Evolutionary conservation across 2,113 vertebrate genomes (phyloP), one percentile per base, ranked within the genome.

Genomic region (Passer domesticus): DNA sequence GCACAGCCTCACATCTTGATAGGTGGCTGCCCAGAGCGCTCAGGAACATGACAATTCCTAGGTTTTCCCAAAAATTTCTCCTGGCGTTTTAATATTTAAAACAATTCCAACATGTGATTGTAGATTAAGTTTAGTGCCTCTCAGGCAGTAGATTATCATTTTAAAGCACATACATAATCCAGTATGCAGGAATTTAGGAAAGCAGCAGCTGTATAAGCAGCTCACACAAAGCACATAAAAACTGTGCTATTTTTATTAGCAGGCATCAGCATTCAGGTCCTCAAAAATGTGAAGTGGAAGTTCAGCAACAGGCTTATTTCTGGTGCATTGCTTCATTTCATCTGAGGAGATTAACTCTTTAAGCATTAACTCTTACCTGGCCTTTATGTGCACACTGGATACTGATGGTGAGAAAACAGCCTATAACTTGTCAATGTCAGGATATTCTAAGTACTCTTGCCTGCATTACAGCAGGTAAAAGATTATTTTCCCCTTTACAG

Each of bases 141-240:
- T 87, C 58, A 69, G 31, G 79, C 78, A 87, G 52, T 19, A 92
- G 92, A 96, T 96, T 84, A 94, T 60, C 15, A 78, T 93, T 95
- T 95, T 90, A 78, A 73, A 78, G 64, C 60, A 75, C 8, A 2
- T 56, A 91, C 73, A 64, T 84, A 18, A 5, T 56, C 81, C 69
- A 64, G 62, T 30, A 64, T 33, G 55, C 74, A 84, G 92, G 94
- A 96, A 89, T 95, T 96, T 64, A 95, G 83, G 46, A 87, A 92
- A 91, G 94, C 77, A 92, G 83, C 95, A 96, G 96, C 95, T 97
- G 96, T 52, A 91, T 94, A 96, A 95, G 95, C 93, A 90, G 93
- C 92, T 96, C 94, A 86, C 79, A 94, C 87, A 95, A 95, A 95
- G 94, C 83, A 92, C 92, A 92, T 67, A 72, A 95, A 81, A 93